Conservation (phyloP, 1,140 invertebrate species). For the Aphaenogaster rudis region DNA sequence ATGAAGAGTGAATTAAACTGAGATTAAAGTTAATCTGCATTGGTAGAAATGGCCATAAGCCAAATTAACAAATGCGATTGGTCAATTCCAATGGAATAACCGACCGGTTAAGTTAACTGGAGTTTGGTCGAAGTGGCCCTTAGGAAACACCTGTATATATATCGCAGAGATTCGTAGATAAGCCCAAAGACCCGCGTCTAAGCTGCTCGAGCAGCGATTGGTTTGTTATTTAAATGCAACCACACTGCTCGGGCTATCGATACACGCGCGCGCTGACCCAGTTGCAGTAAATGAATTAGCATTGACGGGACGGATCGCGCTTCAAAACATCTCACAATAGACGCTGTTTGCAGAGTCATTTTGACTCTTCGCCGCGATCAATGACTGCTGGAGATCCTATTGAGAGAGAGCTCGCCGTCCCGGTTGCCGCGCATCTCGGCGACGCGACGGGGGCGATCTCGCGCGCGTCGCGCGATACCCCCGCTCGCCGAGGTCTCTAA, state of each 20-base stretch:
- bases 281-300: constrained; percentile 54
- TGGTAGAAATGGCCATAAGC: no score
- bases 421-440: neutral
- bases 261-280: constrained; percentile 36
- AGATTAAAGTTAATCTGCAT: no score
- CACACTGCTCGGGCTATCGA: neutral
- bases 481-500: neutral
- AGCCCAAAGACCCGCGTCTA: neutral
- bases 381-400: neutral
- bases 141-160: neutral
- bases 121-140: no score
- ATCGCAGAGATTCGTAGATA: neutral
- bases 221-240: constrained; percentile 58
- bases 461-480: neutral
- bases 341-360: neutral
- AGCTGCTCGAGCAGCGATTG: neutral
- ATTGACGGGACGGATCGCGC: constrained; percentile 23
- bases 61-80: no score
- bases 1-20: no score
- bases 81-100: no score
- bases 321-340: constrained; percentile 45
- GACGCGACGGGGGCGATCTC: neutral
- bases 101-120: no score
- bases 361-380: constrained; percentile 28
- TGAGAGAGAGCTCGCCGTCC: neutral